Evolutionary conservation across 1,140 invertebrate genomes (phyloP).

Genomic region (Camponotus vicinus): DNA sequence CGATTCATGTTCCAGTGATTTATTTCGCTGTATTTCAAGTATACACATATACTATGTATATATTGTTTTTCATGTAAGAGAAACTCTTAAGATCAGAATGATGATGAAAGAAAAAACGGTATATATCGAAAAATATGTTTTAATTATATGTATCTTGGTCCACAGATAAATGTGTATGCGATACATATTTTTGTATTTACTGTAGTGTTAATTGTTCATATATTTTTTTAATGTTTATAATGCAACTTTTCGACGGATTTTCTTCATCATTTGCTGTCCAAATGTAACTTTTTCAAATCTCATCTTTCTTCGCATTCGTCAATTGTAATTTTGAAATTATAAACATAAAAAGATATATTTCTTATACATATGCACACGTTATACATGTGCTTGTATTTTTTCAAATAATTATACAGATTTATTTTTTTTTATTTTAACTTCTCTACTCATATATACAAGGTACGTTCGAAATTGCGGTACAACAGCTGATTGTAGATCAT

Average conservation of each 20-base stretch:
- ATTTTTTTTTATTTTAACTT: too few species aligned
- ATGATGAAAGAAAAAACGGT: conserved; percentile 5
- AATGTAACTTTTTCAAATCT: not conserved
- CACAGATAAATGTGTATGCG: not conserved
- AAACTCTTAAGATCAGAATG: not conserved
- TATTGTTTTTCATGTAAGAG: not conserved
- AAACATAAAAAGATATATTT: not conserved
- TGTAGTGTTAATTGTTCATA: not conserved
- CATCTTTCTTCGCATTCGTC: not conserved
- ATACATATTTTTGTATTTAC: not conserved
- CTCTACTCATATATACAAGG: too few species aligned
- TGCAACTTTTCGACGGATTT: conserved; percentile 1
- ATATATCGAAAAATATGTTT: not conserved
- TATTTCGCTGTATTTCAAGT: conserved; percentile 1
- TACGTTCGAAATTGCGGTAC: too few species aligned
- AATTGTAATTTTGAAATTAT: too few species aligned
- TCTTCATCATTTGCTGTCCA: not conserved
- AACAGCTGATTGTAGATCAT: too few species aligned
- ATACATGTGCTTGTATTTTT: not conserved
- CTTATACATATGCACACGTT: not conserved
- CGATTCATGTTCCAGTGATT: conserved; percentile 82
- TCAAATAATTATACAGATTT: too few species aligned
- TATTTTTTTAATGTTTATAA: not conserved
- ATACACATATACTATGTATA: not conserved
- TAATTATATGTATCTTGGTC: not conserved